Base-by-base conservation (phyloP, 2,113 vertebrate species). In the Pomatostomus ruficeps region DNA sequence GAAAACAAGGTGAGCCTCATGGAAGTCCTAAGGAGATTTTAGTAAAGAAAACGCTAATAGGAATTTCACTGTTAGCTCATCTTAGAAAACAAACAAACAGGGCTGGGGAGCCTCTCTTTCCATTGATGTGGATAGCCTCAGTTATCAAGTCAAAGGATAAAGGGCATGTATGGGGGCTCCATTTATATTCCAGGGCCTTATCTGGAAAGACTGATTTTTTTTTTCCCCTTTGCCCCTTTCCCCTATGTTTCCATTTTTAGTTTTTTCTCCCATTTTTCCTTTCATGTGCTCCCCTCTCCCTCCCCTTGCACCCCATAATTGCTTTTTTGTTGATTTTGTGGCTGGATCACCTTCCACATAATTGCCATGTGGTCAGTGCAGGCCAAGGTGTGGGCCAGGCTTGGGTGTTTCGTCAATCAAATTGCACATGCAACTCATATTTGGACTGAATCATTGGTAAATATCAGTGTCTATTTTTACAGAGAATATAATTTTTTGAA, bases 201-300 rank as follows among this genome's bases (percentile, higher is more conserved):
- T 70, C 22, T 36, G 8, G 18, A 31, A 84, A 76, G 24, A 18
- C 0, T 14, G 20, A 6, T 8, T 20, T 57, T 29, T 51, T 31
- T 68, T n/a, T 22, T 2, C n/a, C n/a, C 7, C 2, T 12, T 48
- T 38, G 3, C 1, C 8, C 1, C 5, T 26, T 78, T 57, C 4
- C 26, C 6, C 3, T 57, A 28, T 23, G 5, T 28, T 23, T 29
- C 13, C 11, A 31, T 4, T n/a, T n/a, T 42, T 15, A 0, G 2
- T 17, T 72, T 54, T 33, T 25, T 23, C 6, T 19, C 7, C 3
- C 17, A 59, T 52, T 33, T 25, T 25, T 25, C 5, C 19, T 52
- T 52, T 24, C 17, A 28, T 28, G 14, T 26, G 9, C 11, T 61
- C 14, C 17, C 5, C 16, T 74, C 17, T 40, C 12, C 3, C 20